phyloP scores from a whole-genome alignment of 1,140 invertebrate species.

The Latrodectus geometricus region DNA sequence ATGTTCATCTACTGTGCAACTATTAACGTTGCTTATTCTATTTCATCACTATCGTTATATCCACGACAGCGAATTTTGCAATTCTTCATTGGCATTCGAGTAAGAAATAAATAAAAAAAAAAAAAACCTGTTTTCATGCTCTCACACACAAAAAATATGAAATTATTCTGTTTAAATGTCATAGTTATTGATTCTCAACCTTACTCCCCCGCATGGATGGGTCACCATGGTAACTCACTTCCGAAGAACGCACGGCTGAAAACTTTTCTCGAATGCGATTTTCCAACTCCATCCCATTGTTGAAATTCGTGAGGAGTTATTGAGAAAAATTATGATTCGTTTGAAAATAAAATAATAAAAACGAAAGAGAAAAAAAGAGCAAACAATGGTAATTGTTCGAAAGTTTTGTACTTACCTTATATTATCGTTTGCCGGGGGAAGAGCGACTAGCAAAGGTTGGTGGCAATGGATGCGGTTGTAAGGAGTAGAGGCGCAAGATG shows the following conservation, averaged over 20 bases:
- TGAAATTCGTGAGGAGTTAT: not conserved
- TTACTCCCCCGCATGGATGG: conserved; percentile 47
- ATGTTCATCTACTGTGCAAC: too few relatives aligned
- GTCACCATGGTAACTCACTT: conserved; percentile 31
- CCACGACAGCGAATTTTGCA: too few relatives aligned
- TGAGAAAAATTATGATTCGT: conserved; percentile 19
- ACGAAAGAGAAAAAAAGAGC: not conserved
- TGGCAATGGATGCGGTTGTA: not conserved
- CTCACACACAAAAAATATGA: too few relatives aligned
- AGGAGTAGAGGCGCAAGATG: not conserved
- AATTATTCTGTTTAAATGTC: conserved; percentile 31
- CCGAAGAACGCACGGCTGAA: conserved; percentile 27
- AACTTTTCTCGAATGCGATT: conserved; percentile 11
- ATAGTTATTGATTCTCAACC: conserved; percentile 51
- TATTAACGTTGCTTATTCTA: too few relatives aligned
- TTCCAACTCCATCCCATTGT: conserved; percentile 23
- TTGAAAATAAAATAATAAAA: conserved; percentile 4
- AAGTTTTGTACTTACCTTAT: not conserved
- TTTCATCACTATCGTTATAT: too few relatives aligned
- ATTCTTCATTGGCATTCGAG: too few relatives aligned
- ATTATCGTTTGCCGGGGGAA: not conserved
- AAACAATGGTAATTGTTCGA: not conserved
- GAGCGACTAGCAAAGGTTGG: not conserved
- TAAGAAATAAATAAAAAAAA: too few relatives aligned
- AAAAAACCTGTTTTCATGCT: too few relatives aligned